phyloP scores from a whole-genome alignment of 2,113 vertebrate genomes.

The Azemiops feae region DNA sequence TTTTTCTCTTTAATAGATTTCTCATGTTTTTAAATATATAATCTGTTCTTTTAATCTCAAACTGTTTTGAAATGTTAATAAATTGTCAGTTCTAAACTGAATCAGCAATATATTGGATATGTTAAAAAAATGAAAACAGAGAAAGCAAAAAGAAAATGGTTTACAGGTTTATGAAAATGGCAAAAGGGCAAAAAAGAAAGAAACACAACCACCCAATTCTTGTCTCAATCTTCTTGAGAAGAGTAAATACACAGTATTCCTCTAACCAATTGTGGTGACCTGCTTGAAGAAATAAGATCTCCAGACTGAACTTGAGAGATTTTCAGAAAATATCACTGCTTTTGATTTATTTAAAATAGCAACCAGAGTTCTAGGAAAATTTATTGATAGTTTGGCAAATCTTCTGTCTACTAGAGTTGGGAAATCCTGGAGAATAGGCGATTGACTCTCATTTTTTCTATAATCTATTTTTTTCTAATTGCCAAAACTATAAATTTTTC shows the following conservation, averaged over 20 bases:
- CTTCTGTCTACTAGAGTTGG: neutral
- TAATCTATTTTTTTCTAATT: neutral
- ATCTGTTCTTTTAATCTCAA: neutral
- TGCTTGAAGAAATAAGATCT: neutral
- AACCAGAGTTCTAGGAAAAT: neutral
- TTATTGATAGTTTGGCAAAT: neutral
- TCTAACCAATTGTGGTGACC: neutral
- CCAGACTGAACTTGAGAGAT: neutral
- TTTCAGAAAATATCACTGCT: neutral
- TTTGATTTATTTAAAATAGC: neutral
- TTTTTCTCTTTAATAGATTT: conserved; percentile 39
- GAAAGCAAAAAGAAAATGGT: neutral
- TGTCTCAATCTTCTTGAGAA: neutral
- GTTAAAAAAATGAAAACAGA: neutral
- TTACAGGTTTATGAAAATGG: neutral
- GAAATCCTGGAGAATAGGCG: neutral
- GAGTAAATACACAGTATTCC: neutral
- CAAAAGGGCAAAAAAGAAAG: neutral
- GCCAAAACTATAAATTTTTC: neutral
- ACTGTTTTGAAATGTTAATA: neutral
- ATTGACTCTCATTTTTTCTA: neutral
- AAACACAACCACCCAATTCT: neutral
- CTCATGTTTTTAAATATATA: conserved; percentile 15
- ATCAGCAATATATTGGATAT: neutral
- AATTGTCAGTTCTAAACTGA: neutral